Percentiles rank a stretch among this genome's conserved stretches.
phyloP scores from a whole-genome alignment of 1,140 invertebrate species.

The Berghia stephanieae region DNA sequence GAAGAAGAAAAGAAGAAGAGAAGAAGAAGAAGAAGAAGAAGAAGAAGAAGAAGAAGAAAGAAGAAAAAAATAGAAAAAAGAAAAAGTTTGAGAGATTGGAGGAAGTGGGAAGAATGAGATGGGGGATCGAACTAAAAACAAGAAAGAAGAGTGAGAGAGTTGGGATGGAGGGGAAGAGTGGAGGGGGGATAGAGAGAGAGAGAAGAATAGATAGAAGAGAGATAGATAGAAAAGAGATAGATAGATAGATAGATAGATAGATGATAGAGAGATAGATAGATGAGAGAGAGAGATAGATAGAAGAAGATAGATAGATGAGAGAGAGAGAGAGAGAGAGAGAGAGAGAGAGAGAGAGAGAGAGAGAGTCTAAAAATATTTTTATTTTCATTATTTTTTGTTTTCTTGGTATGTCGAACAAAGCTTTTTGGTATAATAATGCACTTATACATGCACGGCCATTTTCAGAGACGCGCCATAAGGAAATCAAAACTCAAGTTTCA shows the following conservation, averaged over 20 bases:
- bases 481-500: too few species aligned
- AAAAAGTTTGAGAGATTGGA: neutral
- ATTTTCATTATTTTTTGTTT: too few species aligned
- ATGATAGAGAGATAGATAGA: neutral
- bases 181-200: neutral
- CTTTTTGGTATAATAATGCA: too few species aligned
- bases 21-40: neutral
- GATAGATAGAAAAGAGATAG: neutral
- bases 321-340: constrained; percentile 3
- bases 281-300: too few species aligned
- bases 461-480: too few species aligned
- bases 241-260: too few species aligned
- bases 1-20: constrained; percentile 18
- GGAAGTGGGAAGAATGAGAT: neutral
- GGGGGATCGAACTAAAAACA: neutral
- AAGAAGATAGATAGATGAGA: too few species aligned
- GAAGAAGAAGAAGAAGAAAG: constrained; percentile 21
- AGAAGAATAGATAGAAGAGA: neutral
- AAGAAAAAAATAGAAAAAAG: constrained; percentile 7
- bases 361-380: too few species aligned
- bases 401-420: too few species aligned
- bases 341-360: neutral
- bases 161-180: neutral
- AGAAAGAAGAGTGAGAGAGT: neutral
- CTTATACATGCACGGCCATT: too few species aligned